Base-by-base conservation (phyloP, 2,113 vertebrate species). In the Pterocles orientalis region DNA sequence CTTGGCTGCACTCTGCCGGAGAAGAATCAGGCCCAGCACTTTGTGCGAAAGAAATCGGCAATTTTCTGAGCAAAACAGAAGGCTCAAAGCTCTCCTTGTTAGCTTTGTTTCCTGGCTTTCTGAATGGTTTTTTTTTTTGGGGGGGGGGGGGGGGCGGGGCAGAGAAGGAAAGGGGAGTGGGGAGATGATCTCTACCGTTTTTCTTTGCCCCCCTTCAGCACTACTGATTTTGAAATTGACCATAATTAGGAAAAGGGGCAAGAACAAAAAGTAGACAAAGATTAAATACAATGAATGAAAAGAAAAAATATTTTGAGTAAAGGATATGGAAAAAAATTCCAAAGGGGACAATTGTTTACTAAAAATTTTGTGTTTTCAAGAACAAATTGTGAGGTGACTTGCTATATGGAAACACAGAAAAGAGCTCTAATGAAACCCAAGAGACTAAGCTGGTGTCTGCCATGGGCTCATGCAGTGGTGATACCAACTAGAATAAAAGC, bases 1-100 rank as follows among this genome's bases (percentile, higher is more conserved):
- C 94, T 91, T 95, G 90, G 96, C 93, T 96, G 89, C 93, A 90
- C 92, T 94, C 86, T 94, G 66, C 95, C 13, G 20, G 95, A 92
- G 77, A 93, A 94, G 96, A 94, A 94, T 95, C 88, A 61, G 86
- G 91, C 92, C 91, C 92, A 66, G 70, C 70, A 50, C 80, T 94
- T 50, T 61, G 66, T 73, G 73, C 57, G 82, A 94, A 95, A 96
- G 70, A 77, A 94, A 87, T 79, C 3, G 1, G 79, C 73, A 86
- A 21, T 84, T 93, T 96, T 88, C 70, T 0, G 12, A 80, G 87
- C 54, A 77, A 95, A 94, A 57, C n/a, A 80, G 66, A 93, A 79
- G 66, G 50, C 70, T 92, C 71, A 95, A 93, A 88, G 83, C 65
- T 88, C 53, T 94, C 91, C 76, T 81, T 92, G 83, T 72, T 89